Evolutionary conservation across 2,797 vertebrate species (phyloP), one percentile per base, ranked within the genome.

Genomic region (Lacerta agilis): DNA sequence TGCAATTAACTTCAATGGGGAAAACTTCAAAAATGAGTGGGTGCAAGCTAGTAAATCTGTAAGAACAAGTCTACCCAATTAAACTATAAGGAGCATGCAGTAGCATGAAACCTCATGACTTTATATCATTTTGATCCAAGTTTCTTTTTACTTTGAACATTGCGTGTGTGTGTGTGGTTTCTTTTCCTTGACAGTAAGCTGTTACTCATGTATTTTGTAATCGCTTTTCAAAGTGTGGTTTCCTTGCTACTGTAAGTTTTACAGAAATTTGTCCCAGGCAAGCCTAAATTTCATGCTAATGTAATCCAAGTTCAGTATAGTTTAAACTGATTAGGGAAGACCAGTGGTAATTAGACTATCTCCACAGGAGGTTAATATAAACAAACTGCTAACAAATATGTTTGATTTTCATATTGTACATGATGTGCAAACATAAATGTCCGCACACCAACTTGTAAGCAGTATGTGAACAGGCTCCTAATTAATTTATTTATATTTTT

Each of bases 21-120:
- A 89, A 91, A 90, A 79, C 82, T 91, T 91, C 3, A 17, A 85
- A 94, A 83, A 81, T 72, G 49, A 85, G 29, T 85, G 58, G 82
- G 82, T 20, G 71, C 33, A 90, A 87, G 78, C 25, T 17, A 86
- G 27, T 20, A 83, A 88, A 13, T 2, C 36, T 61, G 2, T n/a
- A 87, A 49, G 2, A 91, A n/a, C 61, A 95, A 94, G 88, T 64
- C 5, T 67, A 91, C 73, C 75, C 18, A 87, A 69, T 0, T 36
- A 41, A 29, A 83, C 92, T 88, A 82, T 77, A 69, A 82, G 87
- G 41, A n/a, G 17, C 86, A 73, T 49, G 9, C 84, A 92, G 55
- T 13, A 58, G 25, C 88, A 92, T 72, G 58, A 94, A 91, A 77
- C 55, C 76, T 36, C 33, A 67, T 38, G 4, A 79, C 1, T 88